Conservation (phyloP, 53 echinoderm and acorn worm genomes). For the Arbacia lixula region DNA sequence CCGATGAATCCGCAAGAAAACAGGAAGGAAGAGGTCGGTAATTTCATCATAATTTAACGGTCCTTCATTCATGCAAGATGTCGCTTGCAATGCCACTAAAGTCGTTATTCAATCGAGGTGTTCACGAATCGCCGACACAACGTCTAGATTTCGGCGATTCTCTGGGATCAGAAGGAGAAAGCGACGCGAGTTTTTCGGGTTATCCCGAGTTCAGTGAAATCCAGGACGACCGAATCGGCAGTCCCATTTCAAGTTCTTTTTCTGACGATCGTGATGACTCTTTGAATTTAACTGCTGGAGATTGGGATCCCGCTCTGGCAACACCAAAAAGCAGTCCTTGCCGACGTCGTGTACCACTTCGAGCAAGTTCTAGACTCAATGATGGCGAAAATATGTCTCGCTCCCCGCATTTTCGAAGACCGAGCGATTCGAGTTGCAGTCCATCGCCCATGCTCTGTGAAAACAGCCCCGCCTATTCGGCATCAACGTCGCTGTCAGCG, state of each 20-base stretch:
- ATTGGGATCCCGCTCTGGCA: constrained; percentile 90
- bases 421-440: constrained; percentile 34
- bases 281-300: constrained; percentile 51
- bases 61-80: constrained; percentile 44
- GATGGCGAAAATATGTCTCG: constrained; percentile 3
- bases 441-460: constrained; percentile 13
- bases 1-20: neutral
- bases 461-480: constrained; percentile 31
- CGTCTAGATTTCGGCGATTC: constrained; percentile 82
- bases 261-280: constrained; percentile 60
- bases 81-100: constrained; percentile 65
- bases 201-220: constrained; percentile 30
- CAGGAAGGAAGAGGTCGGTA: constrained; percentile 1
- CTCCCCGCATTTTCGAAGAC: constrained; percentile 64
- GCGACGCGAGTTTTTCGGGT: constrained; percentile 63
- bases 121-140: constrained; percentile 70
- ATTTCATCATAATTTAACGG: constrained; percentile 26
- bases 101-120: constrained; percentile 56
- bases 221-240: constrained; percentile 47
- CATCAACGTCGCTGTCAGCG: no score
- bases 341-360: constrained; percentile 32
- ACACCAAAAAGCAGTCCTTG: constrained; percentile 87
- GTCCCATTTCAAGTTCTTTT: constrained; percentile 65
- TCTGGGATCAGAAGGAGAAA: constrained; percentile 75
- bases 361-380: constrained; percentile 33